These are phyloP conservation scores for Sinohyriopsis cumingii DNA, from an alignment of 2,888 invertebrate species.

Conservation along the genomic window DNA sequence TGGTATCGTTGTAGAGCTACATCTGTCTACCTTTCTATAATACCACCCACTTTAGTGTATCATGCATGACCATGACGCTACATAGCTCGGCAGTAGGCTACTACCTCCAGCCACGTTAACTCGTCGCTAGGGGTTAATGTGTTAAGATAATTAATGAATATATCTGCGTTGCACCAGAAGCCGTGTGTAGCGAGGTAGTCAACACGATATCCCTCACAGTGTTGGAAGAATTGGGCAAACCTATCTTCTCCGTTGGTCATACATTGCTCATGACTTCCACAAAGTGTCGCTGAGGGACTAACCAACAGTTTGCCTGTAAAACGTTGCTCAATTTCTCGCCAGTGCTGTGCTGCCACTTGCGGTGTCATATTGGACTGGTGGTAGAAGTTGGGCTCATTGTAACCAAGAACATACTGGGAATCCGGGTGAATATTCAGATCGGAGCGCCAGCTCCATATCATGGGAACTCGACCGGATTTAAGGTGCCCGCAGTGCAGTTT, in stretches of 20 bases:
- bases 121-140: too few species aligned
- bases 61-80: too few species aligned
- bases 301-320: conserved; percentile 33
- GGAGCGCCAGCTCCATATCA: conserved; percentile 41
- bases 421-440: conserved; percentile 19
- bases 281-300: conserved; percentile 42
- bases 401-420: conserved; percentile 36
- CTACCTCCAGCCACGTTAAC: too few species aligned
- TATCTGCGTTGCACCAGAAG: conserved; percentile 34
- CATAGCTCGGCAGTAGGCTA: too few species aligned
- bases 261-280: conserved; percentile 19
- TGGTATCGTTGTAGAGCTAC: too few species aligned
- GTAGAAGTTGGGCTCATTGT: conserved; percentile 49
- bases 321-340: conserved; percentile 36
- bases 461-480: conserved; percentile 33
- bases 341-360: conserved; percentile 34
- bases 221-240: conserved; percentile 45
- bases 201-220: conserved; percentile 39
- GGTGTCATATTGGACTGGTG: conserved; percentile 43
- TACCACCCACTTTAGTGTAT: too few species aligned
- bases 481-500: conserved; percentile 12
- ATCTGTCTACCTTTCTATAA: too few species aligned
- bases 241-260: conserved; percentile 30
- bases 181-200: conserved; percentile 49
- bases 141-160: conserved; percentile 32